Evolutionary conservation across 2,888 invertebrate species (phyloP).

Genomic region (Nomada hirtipes): DNA sequence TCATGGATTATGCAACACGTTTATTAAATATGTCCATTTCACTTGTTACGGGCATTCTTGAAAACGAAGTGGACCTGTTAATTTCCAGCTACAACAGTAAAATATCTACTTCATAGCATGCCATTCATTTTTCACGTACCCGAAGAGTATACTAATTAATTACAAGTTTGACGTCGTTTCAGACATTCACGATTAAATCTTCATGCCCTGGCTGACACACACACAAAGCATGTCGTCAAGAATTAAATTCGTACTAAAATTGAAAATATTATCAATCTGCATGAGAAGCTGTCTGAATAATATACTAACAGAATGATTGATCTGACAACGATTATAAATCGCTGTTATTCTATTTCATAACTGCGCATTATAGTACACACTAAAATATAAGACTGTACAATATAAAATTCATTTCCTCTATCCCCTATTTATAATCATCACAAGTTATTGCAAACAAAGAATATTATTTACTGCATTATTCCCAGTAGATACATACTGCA

Average conservation of each 20-base stretch:
- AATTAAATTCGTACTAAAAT: not conserved
- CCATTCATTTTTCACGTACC: not conserved
- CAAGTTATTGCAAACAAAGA: no score
- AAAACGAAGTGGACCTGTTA: no score
- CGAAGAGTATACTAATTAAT: not conserved
- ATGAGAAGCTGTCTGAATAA: not conserved
- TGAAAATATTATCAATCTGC: not conserved
- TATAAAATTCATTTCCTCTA: no score
- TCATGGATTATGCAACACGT: not conserved
- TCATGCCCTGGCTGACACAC: not conserved
- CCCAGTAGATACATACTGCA: no score
- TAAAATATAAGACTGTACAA: no score
- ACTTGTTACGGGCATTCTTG: no score
- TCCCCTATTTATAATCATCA: no score
- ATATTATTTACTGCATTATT: no score
- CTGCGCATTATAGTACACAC: no score
- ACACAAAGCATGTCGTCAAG: not conserved
- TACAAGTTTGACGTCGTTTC: not conserved
- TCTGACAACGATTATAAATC: no score
- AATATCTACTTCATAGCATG: not conserved
- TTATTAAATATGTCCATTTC: not conserved
- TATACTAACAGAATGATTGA: no score
- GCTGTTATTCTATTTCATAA: no score
- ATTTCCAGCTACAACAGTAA: not conserved
- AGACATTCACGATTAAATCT: constrained; percentile 8